Conservation (phyloP, 2,113 vertebrate genomes). For the Trichechus manatus region DNA sequence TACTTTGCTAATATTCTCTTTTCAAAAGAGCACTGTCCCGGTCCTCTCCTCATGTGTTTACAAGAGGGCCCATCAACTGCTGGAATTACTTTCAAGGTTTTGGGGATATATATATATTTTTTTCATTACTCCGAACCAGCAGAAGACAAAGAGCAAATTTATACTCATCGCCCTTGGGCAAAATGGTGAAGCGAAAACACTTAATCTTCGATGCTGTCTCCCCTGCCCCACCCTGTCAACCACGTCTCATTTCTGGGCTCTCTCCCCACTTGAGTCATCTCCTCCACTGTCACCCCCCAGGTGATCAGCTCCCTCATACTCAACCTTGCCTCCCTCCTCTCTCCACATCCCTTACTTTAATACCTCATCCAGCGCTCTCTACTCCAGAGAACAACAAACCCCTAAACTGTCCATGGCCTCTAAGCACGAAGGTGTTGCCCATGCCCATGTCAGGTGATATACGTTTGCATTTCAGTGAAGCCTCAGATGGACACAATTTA, state of each 20-base stretch:
- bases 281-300: not conserved
- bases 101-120: not conserved
- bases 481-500: not conserved
- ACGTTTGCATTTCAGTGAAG: not conserved
- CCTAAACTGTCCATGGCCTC: not conserved
- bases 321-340: not conserved
- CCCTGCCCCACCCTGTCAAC: not conserved
- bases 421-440: not conserved
- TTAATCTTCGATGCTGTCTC: not conserved
- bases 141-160: constrained; percentile 52
- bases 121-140: not conserved
- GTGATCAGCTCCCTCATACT: not conserved
- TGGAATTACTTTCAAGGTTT: constrained; percentile 45
- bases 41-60: constrained; percentile 13
- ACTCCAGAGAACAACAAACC: not conserved
- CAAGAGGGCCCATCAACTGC: not conserved
- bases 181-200: not conserved
- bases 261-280: not conserved
- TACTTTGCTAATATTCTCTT: constrained; percentile 33
- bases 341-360: not conserved
- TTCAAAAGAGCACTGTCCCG: not conserved
- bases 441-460: not conserved
- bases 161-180: not conserved
- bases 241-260: not conserved
- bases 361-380: not conserved